phyloP scores from a whole-genome alignment of 2,888 invertebrate species.

The Eutolmus rufibarbis region DNA sequence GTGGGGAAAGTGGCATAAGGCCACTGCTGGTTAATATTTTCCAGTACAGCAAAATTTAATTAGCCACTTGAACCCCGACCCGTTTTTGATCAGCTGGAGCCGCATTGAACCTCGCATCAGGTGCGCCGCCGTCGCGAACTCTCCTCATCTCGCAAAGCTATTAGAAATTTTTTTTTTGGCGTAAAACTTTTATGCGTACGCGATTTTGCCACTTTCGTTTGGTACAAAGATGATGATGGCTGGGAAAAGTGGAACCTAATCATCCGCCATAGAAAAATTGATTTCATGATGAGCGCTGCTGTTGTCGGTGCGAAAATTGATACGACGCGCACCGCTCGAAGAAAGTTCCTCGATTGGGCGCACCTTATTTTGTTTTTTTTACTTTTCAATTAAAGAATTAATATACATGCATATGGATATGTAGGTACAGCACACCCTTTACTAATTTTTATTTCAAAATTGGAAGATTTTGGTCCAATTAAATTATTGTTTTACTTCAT shows the following conservation, averaged over 20 bases:
- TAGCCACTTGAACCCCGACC: neutral
- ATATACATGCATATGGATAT: neutral
- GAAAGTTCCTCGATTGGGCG: neutral
- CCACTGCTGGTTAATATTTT: neutral
- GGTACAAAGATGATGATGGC: neutral
- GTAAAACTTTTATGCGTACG: neutral
- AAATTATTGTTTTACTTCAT: too few species aligned
- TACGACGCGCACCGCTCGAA: neutral
- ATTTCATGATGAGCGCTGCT: neutral
- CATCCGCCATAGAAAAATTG: neutral
- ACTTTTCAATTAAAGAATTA: neutral
- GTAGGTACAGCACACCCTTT: neutral
- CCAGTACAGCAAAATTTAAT: constrained; percentile 1
- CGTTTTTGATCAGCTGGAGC: neutral
- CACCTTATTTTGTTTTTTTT: neutral
- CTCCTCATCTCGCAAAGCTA: neutral
- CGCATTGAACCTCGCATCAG: neutral
- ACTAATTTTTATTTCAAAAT: neutral
- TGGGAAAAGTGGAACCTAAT: neutral
- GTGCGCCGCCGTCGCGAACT: neutral
- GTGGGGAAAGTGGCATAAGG: neutral
- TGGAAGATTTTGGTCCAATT: too few species aligned
- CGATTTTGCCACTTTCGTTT: constrained; percentile 1
- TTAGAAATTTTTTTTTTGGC: neutral
- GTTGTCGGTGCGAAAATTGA: neutral